Evolutionary conservation across 2,888 invertebrate species (phyloP).

Genomic region (Tetragonisca angustula): DNA sequence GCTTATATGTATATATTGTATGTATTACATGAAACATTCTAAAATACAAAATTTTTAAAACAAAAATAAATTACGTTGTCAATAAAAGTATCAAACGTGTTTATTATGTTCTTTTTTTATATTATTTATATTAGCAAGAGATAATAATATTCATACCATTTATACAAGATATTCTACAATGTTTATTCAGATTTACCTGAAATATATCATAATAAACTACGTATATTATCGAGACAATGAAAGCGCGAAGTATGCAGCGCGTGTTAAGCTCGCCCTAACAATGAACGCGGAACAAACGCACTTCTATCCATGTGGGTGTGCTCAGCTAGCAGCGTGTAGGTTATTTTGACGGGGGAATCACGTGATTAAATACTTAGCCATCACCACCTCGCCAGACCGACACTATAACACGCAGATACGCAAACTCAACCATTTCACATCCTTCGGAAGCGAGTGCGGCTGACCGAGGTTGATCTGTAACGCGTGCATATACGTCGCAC

Average conservation of each 20-base stretch:
- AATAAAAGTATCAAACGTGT: too few species aligned
- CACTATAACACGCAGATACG: slow-evolving; percentile 48
- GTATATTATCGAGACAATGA: neutral
- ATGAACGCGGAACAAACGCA: slow-evolving; percentile 56
- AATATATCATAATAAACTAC: slow-evolving; percentile 1
- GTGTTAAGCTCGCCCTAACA: slow-evolving; percentile 56
- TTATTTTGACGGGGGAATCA: slow-evolving; percentile 94
- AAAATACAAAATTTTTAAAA: too few species aligned
- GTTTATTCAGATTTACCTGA: neutral
- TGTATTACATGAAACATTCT: too few species aligned
- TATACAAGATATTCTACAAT: neutral
- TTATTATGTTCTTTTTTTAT: too few species aligned
- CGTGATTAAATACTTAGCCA: slow-evolving; percentile 86
- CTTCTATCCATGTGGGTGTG: slow-evolving; percentile 37
- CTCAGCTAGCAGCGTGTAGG: slow-evolving; percentile 75
- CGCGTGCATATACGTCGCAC: neutral
- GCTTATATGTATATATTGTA: too few species aligned
- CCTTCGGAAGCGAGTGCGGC: slow-evolving; percentile 35
- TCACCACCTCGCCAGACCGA: slow-evolving; percentile 54
- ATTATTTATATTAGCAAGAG: too few species aligned
- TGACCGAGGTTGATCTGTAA: slow-evolving; percentile 33
- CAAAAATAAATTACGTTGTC: too few species aligned
- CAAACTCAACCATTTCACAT: slow-evolving; percentile 23
- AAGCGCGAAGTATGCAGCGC: neutral
- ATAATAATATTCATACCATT: neutral